A percentile compares a stretch with the other conserved stretches of the same genome.
These are phyloP conservation scores for Rutpela maculata DNA, from an alignment of 2,888 invertebrate species.

Conservation along the genomic window DNA sequence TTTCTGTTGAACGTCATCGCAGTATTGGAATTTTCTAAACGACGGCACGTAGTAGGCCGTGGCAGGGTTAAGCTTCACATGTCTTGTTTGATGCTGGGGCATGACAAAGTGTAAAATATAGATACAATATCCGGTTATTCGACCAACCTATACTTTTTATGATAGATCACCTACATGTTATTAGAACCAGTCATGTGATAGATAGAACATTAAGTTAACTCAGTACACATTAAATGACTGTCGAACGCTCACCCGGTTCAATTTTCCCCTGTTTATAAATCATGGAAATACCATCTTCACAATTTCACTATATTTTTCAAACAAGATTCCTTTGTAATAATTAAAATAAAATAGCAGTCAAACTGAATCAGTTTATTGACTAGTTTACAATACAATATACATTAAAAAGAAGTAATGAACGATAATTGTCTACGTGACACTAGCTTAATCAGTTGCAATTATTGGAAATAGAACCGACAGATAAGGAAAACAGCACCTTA, in stretches of 20 bases:
- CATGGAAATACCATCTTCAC: neutral
- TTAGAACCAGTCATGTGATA: slow-evolving; percentile 30
- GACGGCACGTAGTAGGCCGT: slow-evolving; percentile 22
- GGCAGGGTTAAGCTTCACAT: slow-evolving; percentile 31
- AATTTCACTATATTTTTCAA: neutral
- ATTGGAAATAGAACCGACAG: too few relatives aligned
- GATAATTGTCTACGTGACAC: too few relatives aligned
- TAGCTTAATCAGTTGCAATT: too few relatives aligned
- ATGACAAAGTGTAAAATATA: slow-evolving; percentile 38
- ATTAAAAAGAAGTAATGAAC: too few relatives aligned
- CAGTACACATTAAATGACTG: neutral
- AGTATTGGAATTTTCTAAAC: slow-evolving; percentile 15
- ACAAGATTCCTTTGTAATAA: too few relatives aligned
- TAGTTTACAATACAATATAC: too few relatives aligned
- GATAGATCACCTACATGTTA: slow-evolving; percentile 34
- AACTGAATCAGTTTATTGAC: too few relatives aligned
- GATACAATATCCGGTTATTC: slow-evolving; percentile 35
- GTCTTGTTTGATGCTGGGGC: slow-evolving; percentile 25
- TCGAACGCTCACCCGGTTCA: neutral
- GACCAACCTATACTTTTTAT: slow-evolving; percentile 25
- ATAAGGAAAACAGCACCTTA: too few relatives aligned
- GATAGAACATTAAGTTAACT: slow-evolving; percentile 19
- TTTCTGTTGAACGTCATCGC: slow-evolving; percentile 12
- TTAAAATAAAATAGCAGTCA: too few relatives aligned
- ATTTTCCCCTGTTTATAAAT: neutral